Percentiles rank a stretch among this genome's conserved stretches.
Conservation (phyloP, 2,113 vertebrate genomes). For the Scophthalmus maximus region DNA sequence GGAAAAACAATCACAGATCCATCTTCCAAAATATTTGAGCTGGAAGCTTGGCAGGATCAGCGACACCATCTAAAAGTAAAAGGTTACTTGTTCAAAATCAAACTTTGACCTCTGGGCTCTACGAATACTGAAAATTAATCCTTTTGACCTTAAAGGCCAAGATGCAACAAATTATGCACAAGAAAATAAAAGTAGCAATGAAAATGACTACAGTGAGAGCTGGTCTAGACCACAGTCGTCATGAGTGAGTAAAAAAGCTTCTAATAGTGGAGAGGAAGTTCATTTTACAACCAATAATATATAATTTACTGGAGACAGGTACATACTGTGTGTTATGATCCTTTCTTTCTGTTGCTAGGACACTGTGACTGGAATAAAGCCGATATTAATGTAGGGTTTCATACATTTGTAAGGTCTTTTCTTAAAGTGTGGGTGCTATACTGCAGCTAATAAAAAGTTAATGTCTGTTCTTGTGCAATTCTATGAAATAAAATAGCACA, state of each 20-base stretch:
- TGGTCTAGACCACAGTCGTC: not conserved
- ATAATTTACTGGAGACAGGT: conserved; percentile 8
- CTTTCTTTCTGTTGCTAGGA: conserved; percentile 12
- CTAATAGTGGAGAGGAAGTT: not conserved
- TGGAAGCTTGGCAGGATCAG: conserved; percentile 51
- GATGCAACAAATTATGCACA: not conserved
- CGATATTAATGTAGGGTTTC: conserved; percentile 1
- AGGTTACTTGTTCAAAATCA: conserved; percentile 40
- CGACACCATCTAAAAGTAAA: conserved; percentile 43
- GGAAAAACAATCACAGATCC: conserved; percentile 67
- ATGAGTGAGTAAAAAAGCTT: not conserved
- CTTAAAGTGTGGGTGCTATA: not conserved
- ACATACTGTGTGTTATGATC: conserved; percentile 6
- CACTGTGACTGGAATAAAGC: not conserved
- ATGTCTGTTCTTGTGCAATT: not conserved
- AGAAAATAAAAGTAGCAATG: not conserved
- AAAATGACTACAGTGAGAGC: not conserved
- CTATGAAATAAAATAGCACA: not conserved
- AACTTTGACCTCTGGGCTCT: conserved; percentile 13
- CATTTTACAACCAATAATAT: conserved; percentile 8
- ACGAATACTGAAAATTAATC: not conserved
- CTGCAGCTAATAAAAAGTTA: not conserved
- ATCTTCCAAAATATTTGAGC: conserved; percentile 61
- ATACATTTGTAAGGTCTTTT: not conserved
- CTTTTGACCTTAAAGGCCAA: conserved; percentile 3